These are phyloP conservation scores for Varecia variegata DNA, from an alignment of 2,797 vertebrate species.

Conservation along the genomic window DNA sequence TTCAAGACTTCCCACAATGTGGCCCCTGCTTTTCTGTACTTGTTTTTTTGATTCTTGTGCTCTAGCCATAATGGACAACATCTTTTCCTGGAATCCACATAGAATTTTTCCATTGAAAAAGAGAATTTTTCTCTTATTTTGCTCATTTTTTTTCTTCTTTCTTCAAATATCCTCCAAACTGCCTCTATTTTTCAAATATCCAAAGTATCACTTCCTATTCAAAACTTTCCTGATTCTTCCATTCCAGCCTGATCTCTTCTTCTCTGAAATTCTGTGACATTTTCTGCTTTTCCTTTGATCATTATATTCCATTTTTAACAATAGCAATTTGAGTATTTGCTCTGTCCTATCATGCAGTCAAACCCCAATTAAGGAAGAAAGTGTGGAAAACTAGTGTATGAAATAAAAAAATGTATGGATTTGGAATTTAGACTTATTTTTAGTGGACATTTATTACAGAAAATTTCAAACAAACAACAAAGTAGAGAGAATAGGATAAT, in stretches of 20 bases:
- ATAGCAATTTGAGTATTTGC: background rate
- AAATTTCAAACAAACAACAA: background rate
- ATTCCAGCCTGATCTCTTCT: background rate
- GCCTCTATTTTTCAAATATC: background rate
- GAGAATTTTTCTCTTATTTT: background rate
- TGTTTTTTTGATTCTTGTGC: background rate
- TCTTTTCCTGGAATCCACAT: background rate
- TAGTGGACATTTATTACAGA: background rate
- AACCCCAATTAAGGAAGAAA: background rate
- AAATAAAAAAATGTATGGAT: background rate
- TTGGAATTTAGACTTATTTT: background rate
- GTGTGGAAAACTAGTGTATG: background rate
- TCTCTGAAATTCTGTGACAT: background rate
- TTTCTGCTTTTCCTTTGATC: background rate
- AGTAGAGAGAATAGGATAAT: background rate
- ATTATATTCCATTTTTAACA: background rate
- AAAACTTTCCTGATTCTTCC: background rate
- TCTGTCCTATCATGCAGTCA: background rate
- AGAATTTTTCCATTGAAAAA: background rate
- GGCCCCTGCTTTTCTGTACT: background rate
- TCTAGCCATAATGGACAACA: background rate
- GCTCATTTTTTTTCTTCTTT: background rate
- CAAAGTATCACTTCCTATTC: background rate
- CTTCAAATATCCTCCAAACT: background rate
- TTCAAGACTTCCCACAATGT: background rate